Percentiles rank a stretch among this genome's conserved stretches.
These are phyloP conservation scores for Hiodon tergisus DNA, from an alignment of 2,113 vertebrate genomes.

Conservation along the genomic window DNA sequence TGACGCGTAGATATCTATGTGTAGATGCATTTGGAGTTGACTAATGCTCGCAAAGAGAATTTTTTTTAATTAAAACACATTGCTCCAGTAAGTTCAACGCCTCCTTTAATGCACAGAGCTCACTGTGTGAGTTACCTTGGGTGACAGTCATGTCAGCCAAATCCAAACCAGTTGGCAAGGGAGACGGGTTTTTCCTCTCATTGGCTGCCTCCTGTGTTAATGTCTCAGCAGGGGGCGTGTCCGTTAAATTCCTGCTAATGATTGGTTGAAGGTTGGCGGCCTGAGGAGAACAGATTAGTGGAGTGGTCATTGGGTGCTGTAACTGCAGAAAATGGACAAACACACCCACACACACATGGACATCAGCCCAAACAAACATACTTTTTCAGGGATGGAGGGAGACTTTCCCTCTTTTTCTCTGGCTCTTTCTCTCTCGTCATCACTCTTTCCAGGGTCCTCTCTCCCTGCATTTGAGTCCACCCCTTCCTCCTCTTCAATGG, in stretches of 20 bases:
- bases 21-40: too few species aligned
- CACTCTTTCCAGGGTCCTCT: conserved; percentile 44
- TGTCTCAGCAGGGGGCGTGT: conserved; percentile 51
- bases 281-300: not conserved
- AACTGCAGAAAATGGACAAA: not conserved
- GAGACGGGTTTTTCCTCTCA: conserved; percentile 55
- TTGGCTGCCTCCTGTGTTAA: conserved; percentile 53
- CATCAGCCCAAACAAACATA: conserved; percentile 12
- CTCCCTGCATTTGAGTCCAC: conserved; percentile 37
- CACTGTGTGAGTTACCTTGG: conserved; percentile 48
- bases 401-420: conserved; percentile 51
- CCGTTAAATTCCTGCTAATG: not conserved
- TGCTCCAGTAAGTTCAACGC: not conserved
- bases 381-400: conserved; percentile 58
- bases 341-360: not conserved
- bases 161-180: conserved; percentile 51
- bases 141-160: conserved; percentile 57
- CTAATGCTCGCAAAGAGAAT: too few species aligned
- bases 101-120: not conserved
- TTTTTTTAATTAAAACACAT: not conserved
- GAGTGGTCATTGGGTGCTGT: not conserved
- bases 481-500: conserved; percentile 44
- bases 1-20: too few species aligned
- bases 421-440: conserved; percentile 16
- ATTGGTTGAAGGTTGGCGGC: conserved; percentile 45